These are phyloP conservation scores for Motacilla alba DNA, from an alignment of 2,113 vertebrate genomes.

Conservation along the genomic window DNA sequence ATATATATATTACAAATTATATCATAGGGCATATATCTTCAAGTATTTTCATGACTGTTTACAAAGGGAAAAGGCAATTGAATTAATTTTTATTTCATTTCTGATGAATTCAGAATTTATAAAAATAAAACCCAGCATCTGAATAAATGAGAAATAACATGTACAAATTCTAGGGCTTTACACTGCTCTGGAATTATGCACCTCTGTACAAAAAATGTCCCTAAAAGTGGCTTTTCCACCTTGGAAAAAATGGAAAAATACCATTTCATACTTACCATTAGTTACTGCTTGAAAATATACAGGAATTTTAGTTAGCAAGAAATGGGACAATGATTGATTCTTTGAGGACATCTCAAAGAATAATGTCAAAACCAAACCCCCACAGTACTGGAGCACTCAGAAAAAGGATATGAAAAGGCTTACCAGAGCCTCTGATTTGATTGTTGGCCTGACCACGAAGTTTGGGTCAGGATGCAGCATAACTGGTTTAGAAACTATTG, in stretches of 20 bases:
- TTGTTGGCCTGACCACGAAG: slow-evolving; percentile 78
- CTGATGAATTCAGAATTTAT: background rate
- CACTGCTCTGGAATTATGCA: background rate
- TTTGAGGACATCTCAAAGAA: background rate
- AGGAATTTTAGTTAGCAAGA: background rate
- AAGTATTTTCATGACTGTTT: background rate
- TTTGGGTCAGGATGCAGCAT: slow-evolving; percentile 90
- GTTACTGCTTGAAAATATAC: background rate
- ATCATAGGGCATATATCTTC: background rate
- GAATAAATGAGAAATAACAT: background rate
- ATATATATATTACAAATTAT: background rate
- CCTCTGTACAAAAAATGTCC: background rate
- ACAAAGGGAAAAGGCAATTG: background rate
- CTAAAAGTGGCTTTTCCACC: background rate
- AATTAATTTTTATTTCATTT: background rate
- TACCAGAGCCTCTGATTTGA: slow-evolving; percentile 90
- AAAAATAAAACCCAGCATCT: background rate
- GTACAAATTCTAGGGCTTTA: background rate
- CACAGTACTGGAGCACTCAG: background rate
- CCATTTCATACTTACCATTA: background rate
- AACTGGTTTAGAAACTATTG: slow-evolving; percentile 91
- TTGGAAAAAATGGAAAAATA: background rate
- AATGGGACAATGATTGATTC: background rate
- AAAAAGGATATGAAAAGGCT: slow-evolving; percentile 45
- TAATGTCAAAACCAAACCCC: background rate